These are phyloP conservation scores for Ostrea edulis DNA, from an alignment of 1,140 invertebrate genomes.

Conservation along the genomic window DNA sequence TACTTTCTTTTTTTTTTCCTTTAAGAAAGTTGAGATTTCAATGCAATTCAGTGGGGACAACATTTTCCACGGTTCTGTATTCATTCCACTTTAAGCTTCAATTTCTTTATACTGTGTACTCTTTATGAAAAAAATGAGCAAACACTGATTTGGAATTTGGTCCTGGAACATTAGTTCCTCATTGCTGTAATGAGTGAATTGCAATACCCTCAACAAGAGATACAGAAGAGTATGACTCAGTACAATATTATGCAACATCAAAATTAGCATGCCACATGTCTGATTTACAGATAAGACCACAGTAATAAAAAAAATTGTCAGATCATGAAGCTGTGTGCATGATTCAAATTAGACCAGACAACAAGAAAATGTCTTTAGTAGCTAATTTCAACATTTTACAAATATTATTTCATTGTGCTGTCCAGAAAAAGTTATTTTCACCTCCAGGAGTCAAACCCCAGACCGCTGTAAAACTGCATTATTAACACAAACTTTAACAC, in stretches of 20 bases:
- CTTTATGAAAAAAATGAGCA: not conserved
- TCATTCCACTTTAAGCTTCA: not conserved
- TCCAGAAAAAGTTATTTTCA: not conserved
- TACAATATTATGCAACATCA: not conserved
- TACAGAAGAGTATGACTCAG: constrained; percentile 8
- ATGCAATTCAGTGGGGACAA: not conserved
- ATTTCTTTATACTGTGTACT: too few species aligned
- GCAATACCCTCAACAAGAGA: constrained; percentile 28
- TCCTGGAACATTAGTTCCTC: not conserved
- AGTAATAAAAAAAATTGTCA: not conserved
- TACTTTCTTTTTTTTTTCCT: not conserved
- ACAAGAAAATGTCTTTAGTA: not conserved
- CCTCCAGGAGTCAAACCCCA: not conserved
- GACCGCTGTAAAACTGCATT: not conserved
- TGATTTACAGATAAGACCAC: constrained; percentile 11
- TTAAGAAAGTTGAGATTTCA: not conserved
- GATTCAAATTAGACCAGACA: not conserved
- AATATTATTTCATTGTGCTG: not conserved
- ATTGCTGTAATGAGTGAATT: constrained; percentile 2
- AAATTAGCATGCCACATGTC: constrained; percentile 38
- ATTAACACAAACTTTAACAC: not conserved
- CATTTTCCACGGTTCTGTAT: not conserved
- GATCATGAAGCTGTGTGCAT: not conserved
- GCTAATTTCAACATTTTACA: not conserved
- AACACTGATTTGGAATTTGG: not conserved